Evolutionary conservation across 1,140 invertebrate genomes (phyloP).

Genomic region (Ostrea denselamellosa): DNA sequence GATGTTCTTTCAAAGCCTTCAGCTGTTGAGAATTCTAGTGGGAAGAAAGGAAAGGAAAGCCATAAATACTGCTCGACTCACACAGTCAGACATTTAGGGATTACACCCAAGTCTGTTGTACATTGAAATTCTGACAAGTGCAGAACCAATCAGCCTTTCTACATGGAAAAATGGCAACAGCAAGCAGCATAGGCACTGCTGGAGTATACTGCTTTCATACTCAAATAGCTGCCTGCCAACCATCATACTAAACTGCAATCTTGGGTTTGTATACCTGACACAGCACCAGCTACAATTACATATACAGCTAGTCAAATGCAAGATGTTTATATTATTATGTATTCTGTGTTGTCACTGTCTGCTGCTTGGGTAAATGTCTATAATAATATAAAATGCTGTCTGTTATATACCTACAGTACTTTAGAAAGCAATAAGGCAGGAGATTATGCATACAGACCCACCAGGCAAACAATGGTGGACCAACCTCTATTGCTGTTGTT

Average conservation of each 20-base stretch:
- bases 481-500: neutral
- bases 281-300: neutral
- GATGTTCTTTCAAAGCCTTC: slow-evolving; percentile 44
- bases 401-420: neutral
- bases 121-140: too few relatives aligned
- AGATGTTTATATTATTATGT: neutral
- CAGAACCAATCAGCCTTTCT: too few relatives aligned
- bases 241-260: neutral
- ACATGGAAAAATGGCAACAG: too few relatives aligned
- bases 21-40: slow-evolving; percentile 39
- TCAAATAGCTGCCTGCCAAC: neutral
- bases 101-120: too few relatives aligned
- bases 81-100: neutral
- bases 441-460: neutral
- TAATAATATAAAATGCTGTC: neutral
- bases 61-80: neutral
- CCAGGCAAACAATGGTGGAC: neutral
- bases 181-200: too few relatives aligned
- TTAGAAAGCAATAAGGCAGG: neutral
- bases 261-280: neutral
- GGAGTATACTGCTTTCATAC: too few relatives aligned
- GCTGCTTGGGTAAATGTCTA: neutral
- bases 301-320: too few relatives aligned
- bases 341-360: neutral
- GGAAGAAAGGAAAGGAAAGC: slow-evolving; percentile 34